Evolutionary conservation across 2,888 invertebrate species (phyloP), one percentile per base, ranked within the genome.

Genomic region (Eretmocerus hayati): DNA sequence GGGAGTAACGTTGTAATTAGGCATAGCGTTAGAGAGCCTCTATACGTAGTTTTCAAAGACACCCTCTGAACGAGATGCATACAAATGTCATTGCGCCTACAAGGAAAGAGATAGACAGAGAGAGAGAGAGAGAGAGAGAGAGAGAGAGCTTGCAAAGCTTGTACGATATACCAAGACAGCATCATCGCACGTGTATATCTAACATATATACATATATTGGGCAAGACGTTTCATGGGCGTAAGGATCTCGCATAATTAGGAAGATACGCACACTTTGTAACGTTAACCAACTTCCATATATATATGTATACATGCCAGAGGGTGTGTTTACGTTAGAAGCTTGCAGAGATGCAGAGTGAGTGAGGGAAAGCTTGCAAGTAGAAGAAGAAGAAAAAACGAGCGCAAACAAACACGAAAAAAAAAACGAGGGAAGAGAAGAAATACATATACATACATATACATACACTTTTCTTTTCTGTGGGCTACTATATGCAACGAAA

Each of bases 211-310:
- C 13, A 30, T 30, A 30, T 30, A 30, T 8, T 9, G 30, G 13
- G 30, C 30, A 30, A 30, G 30, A 30, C 45, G 48, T 36, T 45
- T 20, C 42, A 20, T 41, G 42, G 46, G 22, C 42, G 42, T 52
- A 38, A 35, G 44, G 39, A 48, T 40, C 44, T 44, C 32, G 44
- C 42, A 45, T 52, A 52, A 52, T 52, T 46, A 48, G 42, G 52
- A 13, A n/a, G 37, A 42, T 42, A 46, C 42, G 26, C n/a, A n/a
- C n/a, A n/a, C n/a, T n/a, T n/a, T 5, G 30, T 8, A 13, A 13
- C 30, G 30, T 8, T 8, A 23, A 33, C 8, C 19, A 32, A 38
- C 47, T 48, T 48, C 51, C 48, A 48, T 52, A 45, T 52, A 48
- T 36, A 42, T 44, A 38, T 40, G 46, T 39, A 37, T 26, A 20